A percentile compares a stretch with the other conserved stretches of the same genome.
phyloP scores from a whole-genome alignment of 2,113 vertebrate genomes.

The Gambusia holbrooki region DNA sequence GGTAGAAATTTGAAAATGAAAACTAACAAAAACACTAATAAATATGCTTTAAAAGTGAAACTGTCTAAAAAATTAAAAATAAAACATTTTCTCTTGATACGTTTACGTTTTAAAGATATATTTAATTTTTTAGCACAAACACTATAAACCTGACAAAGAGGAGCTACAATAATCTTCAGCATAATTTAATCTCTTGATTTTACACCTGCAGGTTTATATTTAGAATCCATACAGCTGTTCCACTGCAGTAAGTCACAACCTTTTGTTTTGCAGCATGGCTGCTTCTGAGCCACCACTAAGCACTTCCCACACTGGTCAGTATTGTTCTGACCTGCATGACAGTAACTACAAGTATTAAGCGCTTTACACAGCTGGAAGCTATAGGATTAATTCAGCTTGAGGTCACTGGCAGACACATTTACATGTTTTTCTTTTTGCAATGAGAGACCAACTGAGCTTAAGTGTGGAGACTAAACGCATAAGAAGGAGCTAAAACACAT shows the following conservation, averaged over 20 bases:
- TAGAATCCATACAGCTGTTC: constrained; percentile 2
- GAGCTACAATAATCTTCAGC: background rate
- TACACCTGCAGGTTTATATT: constrained; percentile 2
- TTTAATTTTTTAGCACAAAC: constrained; percentile 13
- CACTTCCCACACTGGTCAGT: constrained; percentile 43
- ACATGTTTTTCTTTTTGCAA: constrained; percentile 40
- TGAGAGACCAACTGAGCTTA: constrained; percentile 24
- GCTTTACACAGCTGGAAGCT: constrained; percentile 26
- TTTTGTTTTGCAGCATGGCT: constrained; percentile 26
- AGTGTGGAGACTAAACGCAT: background rate
- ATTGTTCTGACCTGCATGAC: constrained; percentile 34
- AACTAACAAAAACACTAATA: constrained; percentile 10
- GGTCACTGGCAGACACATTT: constrained; percentile 47
- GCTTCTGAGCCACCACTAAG: constrained; percentile 24
- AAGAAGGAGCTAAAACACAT: constrained; percentile 26
- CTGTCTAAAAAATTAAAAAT: background rate
- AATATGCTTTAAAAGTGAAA: constrained; percentile 2
- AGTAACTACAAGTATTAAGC: constrained; percentile 22
- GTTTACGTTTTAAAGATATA: constrained; percentile 23
- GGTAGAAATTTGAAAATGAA: background rate
- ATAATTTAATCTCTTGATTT: constrained; percentile 6
- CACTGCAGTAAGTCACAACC: constrained; percentile 2
- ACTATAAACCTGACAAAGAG: background rate
- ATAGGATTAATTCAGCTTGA: constrained; percentile 31
- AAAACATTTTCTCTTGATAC: constrained; percentile 2